Evolutionary conservation across 2,888 invertebrate genomes (phyloP).

Genomic region (Cosmorhoe ocellata): DNA sequence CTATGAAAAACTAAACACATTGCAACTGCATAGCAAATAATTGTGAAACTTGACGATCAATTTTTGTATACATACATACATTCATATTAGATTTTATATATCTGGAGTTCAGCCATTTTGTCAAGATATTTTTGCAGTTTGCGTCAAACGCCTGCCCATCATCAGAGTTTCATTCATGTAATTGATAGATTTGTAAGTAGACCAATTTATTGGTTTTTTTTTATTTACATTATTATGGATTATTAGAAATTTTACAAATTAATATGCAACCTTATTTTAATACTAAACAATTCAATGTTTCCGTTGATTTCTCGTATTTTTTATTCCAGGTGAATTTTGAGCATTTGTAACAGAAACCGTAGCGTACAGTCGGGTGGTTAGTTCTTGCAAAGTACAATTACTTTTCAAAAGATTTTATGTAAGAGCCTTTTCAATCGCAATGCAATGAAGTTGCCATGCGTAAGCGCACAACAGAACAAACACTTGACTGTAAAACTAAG

Average conservation of each 20-base stretch:
- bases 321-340: constrained; percentile 52
- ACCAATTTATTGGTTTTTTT: constrained; percentile 17
- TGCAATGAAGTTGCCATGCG: too few relatives aligned
- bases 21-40: too few relatives aligned
- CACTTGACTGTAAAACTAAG: constrained; percentile 9
- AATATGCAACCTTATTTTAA: constrained; percentile 19
- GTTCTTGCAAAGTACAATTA: constrained; percentile 50
- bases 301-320: constrained; percentile 56
- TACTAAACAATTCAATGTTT: constrained; percentile 45
- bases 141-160: constrained; percentile 9
- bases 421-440: too few relatives aligned
- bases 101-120: constrained; percentile 4
- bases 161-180: constrained; percentile 2
- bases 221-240: constrained; percentile 21
- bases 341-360: constrained; percentile 50
- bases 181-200: constrained; percentile 18
- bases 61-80: constrained; percentile 6
- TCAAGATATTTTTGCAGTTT: constrained; percentile 5
- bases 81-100: constrained; percentile 13
- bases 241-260: constrained; percentile 40
- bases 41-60: constrained; percentile 5
- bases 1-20: too few relatives aligned
- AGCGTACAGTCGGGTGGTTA: constrained; percentile 59
- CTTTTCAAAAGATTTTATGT: too few relatives aligned
- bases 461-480: neutral